Evolutionary conservation across 2,797 vertebrate species (phyloP), one percentile per base, ranked within the genome.

Genomic region (Tachyglossus aculeatus): DNA sequence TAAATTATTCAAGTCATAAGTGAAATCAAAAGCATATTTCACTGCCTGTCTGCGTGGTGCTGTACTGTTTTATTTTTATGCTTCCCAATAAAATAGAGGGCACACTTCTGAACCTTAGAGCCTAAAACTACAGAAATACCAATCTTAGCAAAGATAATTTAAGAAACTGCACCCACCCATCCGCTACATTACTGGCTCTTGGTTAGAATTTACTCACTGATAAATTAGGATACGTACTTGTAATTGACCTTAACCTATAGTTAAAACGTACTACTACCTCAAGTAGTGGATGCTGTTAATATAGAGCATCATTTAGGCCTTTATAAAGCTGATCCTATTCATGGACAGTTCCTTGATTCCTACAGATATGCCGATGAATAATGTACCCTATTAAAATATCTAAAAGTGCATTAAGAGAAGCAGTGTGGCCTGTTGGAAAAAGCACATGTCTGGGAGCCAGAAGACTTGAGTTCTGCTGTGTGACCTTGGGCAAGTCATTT

Each of bases 21-120:
- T 83, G 65, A 88, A 89, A 89, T 87, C 83, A 63, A 72, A 71
- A 73, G 68, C 83, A 79, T 90, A 88, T 89, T 88, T 88, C 84
- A 88, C 70, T 70, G 62, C 68, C 83, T 88, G 85, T 79, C 87
- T 83, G 36, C 69, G 57, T 67, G 19, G 4, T 72, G 75, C 77
- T 84, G 59, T 69, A 66, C 80, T 84, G 77, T 75, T 84, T 83
- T 82, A 80, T 88, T 89, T 90, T 89, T 88, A 88, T 88, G 86
- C 83, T 73, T 82, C 57, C 52, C 65, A 81, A 68, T 89, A 86
- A 90, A 89, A 85, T 67, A 87, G 76, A 90, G 82, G 84, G 86
- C 86, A 84, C 60, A 36, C 62, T 87, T 85, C 62, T 87, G 81
- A 87, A 61, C 81, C 84, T 5, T 71, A 57, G 7, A 80, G 84